Percentiles rank a stretch among this genome's conserved stretches.
These are phyloP conservation scores for Corella eumyota DNA, from an alignment of 23 tunicate species.

Conservation along the genomic window DNA sequence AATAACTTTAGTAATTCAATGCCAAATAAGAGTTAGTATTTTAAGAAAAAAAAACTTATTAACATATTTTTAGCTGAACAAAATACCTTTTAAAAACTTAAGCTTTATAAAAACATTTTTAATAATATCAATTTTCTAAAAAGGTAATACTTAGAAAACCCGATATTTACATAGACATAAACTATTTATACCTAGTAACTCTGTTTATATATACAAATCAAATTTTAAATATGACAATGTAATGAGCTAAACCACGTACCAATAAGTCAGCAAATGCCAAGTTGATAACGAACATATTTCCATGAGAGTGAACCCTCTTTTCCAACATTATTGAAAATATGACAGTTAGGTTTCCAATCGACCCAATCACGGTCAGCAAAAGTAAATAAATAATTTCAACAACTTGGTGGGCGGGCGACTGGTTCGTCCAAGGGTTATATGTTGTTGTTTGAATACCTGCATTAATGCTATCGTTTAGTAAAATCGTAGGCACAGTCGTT, in stretches of 20 bases:
- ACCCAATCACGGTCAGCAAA: constrained; percentile 35
- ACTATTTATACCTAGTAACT: too few relatives aligned
- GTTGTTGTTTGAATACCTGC: too few relatives aligned
- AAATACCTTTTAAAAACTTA: too few relatives aligned
- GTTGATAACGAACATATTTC: constrained; percentile 78
- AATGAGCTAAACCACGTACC: constrained; percentile 11
- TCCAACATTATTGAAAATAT: constrained; percentile 67
- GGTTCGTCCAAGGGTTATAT: constrained; percentile 26
- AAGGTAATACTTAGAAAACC: background rate
- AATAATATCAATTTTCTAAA: background rate
- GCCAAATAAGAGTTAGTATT: too few relatives aligned
- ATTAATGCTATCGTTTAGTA: too few relatives aligned
- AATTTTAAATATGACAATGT: too few relatives aligned
- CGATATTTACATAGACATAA: too few relatives aligned
- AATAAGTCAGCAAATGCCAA: constrained; percentile 80
- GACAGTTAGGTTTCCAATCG: constrained; percentile 63
- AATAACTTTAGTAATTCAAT: too few relatives aligned
- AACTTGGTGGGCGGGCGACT: constrained; percentile 11
- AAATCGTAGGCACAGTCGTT: too few relatives aligned
- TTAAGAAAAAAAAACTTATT: too few relatives aligned
- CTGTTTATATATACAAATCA: too few relatives aligned
- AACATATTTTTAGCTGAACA: too few relatives aligned
- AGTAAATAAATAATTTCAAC: constrained; percentile 47
- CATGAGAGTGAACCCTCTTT: constrained; percentile 51
- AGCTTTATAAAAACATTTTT: background rate